Base-by-base conservation (phyloP, 2,113 vertebrate species). In the Rhinolophus ferrumequinum region DNA sequence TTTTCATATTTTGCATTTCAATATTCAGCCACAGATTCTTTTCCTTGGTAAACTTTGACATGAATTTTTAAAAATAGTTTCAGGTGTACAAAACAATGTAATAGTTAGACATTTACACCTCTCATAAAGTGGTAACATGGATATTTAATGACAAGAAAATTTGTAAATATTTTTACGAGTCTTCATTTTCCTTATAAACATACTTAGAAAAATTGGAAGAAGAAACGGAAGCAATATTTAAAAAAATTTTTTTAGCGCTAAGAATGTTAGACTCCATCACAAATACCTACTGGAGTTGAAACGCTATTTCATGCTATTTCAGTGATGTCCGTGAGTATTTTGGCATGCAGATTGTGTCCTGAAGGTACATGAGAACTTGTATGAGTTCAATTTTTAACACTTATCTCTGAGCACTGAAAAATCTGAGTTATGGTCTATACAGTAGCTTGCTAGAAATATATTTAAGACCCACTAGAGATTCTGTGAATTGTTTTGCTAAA, bases 1-100 rank as follows among this genome's bases (percentile, higher is more conserved):
- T 26, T 81, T 77, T 82, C 47, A 14, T 60, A 67, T 60, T 52
- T 93, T 96, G 14, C 30, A 69, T 75, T 93, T 77, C 28, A 93
- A 69, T 8, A 47, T 81, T 90, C 38, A 91, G 22, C 6, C 13
- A 52, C 26, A 67, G 50, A 1, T 86, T 47, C 24, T 18, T 33
- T 33, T 5, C 6, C n/a, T 22, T 64, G 26, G 70, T 81, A 58
- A 88, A 89, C 11, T 85, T 88, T 96, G 38, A 62, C 30, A 41
- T 41, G 41, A 41, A 41, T 4, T 41, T 41, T 41, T 41, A 4
- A 4, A 41, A 41, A 41, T 41, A 41, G 41, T 41, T 41, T 41
- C 41, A 41, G 41, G 41, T 41, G 41, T 41, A 41, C 41, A 41
- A 41, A 41, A 41, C 41, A 41, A 41, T 41, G 5, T 41, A 41